Evolutionary conservation across 2,113 vertebrate species (phyloP).

Genomic region (Lophochroa leadbeateri): DNA sequence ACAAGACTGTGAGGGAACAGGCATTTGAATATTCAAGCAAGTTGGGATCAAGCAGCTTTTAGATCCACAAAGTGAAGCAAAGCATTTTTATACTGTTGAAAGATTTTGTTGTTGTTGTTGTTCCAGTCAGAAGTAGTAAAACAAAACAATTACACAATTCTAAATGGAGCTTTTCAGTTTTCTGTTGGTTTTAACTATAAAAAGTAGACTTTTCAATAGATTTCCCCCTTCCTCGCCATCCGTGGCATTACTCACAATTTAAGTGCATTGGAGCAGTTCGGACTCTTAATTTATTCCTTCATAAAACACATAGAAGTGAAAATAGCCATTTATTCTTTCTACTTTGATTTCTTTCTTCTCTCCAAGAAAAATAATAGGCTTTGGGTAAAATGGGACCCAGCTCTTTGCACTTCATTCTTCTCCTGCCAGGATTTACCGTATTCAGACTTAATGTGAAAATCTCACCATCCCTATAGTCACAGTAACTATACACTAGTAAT

Average conservation of each 20-base stretch:
- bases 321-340: slow-evolving; percentile 28
- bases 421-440: not conserved
- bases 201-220: not conserved
- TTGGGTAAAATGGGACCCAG: not conserved
- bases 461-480: not conserved
- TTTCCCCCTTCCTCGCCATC: not conserved
- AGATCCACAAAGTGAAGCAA: not conserved
- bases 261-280: not conserved
- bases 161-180: not conserved
- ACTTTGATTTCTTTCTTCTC: slow-evolving; percentile 13
- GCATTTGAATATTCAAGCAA: not conserved
- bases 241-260: not conserved
- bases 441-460: not conserved
- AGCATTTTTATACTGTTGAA: not conserved
- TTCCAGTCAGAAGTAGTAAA: not conserved
- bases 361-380: slow-evolving; percentile 54
- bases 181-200: not conserved
- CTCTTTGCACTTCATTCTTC: not conserved
- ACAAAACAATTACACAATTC: not conserved
- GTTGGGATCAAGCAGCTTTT: not conserved
- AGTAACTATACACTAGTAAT: not conserved
- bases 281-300: slow-evolving; percentile 32
- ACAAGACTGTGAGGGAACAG: accelerated
- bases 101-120: not conserved
- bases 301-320: not conserved